Percentiles rank a stretch among this genome's conserved stretches.
phyloP scores from a whole-genome alignment of 2,888 invertebrate genomes.

The Oasisia sp. region DNA sequence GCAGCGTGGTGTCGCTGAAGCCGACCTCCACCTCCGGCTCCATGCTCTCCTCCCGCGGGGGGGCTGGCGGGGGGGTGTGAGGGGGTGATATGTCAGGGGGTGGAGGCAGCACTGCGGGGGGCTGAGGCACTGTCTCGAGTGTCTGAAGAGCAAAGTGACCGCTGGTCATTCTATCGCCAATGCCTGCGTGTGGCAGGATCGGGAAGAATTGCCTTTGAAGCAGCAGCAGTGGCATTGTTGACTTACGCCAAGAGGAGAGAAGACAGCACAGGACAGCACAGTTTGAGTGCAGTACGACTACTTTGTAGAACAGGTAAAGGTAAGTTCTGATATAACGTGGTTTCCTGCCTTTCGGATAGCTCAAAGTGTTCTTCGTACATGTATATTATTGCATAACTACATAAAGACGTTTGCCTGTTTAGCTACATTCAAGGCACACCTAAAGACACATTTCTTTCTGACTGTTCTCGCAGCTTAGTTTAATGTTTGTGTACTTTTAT shows the following conservation, averaged over 20 bases:
- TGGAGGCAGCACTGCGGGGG: conserved; percentile 41
- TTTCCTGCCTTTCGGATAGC: too few relatives aligned
- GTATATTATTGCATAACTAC: too few relatives aligned
- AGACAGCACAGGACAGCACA: too few relatives aligned
- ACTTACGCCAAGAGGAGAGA: background rate
- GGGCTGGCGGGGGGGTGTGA: conserved; percentile 36
- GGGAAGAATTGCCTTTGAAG: background rate
- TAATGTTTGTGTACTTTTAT: too few relatives aligned
- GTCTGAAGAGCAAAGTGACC: conserved; percentile 48
- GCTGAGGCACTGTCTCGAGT: conserved; percentile 44
- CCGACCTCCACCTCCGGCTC: conserved; percentile 20
- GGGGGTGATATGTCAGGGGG: conserved; percentile 39
- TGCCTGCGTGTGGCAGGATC: background rate
- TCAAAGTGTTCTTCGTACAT: too few relatives aligned
- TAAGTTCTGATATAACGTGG: too few relatives aligned
- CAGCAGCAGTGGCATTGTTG: background rate
- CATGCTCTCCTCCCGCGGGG: conserved; percentile 28
- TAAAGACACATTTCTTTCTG: too few relatives aligned
- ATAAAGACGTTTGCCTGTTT: too few relatives aligned
- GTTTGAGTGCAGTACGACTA: too few relatives aligned
- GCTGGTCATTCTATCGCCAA: conserved; percentile 40
- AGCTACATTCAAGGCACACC: too few relatives aligned
- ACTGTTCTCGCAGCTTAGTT: too few relatives aligned
- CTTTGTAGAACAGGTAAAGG: too few relatives aligned
- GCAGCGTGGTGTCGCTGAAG: conserved; percentile 28